Conservation (phyloP, 2,113 vertebrate genomes). For the Calidris pygmaea region DNA sequence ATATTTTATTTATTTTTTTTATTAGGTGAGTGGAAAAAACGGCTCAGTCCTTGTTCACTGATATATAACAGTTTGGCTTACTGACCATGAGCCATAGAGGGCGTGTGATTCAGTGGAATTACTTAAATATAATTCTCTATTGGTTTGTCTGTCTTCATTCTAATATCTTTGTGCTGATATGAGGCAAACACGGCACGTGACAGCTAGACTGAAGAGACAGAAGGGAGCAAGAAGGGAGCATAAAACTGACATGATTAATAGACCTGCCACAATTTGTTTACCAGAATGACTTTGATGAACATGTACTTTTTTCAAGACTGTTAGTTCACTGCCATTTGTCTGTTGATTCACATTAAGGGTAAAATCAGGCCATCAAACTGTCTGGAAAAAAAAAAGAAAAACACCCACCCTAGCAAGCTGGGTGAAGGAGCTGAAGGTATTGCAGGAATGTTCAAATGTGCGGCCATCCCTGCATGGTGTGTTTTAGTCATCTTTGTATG, state of each 20-base stretch:
- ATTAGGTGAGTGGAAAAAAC: neutral
- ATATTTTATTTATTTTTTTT: neutral
- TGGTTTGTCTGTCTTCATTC: neutral
- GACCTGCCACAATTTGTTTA: constrained; percentile 35
- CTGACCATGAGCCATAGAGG: neutral
- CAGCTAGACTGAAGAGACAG: neutral
- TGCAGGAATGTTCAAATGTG: neutral
- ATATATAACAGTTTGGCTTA: neutral
- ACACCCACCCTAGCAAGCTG: neutral
- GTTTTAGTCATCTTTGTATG: neutral
- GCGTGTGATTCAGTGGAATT: neutral
- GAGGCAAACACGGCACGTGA: neutral
- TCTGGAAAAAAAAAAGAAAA: neutral
- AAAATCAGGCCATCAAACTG: constrained; percentile 36
- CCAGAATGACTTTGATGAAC: constrained; percentile 51
- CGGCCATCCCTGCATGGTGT: neutral
- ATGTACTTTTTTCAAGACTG: neutral
- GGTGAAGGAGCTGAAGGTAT: neutral
- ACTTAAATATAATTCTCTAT: neutral
- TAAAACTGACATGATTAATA: constrained; percentile 23
- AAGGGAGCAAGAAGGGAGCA: neutral
- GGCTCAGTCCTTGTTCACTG: neutral
- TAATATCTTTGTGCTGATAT: neutral
- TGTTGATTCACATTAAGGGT: constrained; percentile 28
- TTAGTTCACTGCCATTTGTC: neutral